These are phyloP conservation scores for Sciurus carolinensis DNA, from an alignment of 2,797 vertebrate genomes.

Conservation along the genomic window DNA sequence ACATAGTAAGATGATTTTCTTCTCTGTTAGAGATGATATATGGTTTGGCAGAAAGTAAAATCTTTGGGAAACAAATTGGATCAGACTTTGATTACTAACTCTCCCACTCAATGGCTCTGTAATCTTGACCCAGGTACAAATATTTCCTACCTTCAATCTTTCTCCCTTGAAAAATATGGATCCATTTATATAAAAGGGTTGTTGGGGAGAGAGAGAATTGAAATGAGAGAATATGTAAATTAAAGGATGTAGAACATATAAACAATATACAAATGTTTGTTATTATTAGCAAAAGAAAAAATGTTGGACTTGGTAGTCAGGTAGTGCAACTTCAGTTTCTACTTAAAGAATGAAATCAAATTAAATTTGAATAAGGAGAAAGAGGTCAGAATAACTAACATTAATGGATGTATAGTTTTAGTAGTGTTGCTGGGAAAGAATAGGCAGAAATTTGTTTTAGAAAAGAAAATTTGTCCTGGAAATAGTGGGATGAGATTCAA, in stretches of 20 bases:
- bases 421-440: not conserved
- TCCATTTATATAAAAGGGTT: not conserved
- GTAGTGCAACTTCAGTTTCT: not conserved
- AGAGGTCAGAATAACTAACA: not conserved
- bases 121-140: constrained; percentile 5
- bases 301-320: not conserved
- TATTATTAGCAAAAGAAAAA: constrained; percentile 1
- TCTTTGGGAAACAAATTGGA: not conserved
- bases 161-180: not conserved
- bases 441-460: no score
- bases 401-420: not conserved
- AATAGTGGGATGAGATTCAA: no score
- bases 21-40: not conserved
- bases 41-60: not conserved
- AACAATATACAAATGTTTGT: not conserved
- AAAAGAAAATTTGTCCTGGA: no score
- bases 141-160: not conserved
- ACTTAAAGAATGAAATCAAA: constrained; percentile 17
- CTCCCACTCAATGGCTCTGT: not conserved
- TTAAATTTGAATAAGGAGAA: constrained; percentile 49
- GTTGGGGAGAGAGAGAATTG: not conserved
- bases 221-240: not conserved
- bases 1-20: constrained; percentile 11
- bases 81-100: constrained; percentile 34
- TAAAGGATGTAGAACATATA: no score